A percentile compares a stretch with the other conserved stretches of the same genome.
phyloP scores from a whole-genome alignment of 2,888 invertebrate genomes.

The Acronicta alni region DNA sequence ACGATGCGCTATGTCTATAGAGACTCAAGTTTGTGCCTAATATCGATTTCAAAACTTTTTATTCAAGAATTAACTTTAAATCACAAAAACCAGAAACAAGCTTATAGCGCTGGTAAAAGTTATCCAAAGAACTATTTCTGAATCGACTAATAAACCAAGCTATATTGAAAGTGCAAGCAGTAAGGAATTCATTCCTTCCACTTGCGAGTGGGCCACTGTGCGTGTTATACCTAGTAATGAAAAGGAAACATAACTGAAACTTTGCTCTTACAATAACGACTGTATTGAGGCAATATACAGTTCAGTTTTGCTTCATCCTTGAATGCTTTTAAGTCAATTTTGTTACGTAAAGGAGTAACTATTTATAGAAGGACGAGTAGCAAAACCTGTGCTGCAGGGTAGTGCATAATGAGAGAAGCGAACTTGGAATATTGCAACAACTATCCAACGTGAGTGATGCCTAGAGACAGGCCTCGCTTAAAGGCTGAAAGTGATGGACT shows the following conservation, averaged over 20 bases:
- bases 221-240: constrained; percentile 38
- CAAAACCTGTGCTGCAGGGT: constrained; percentile 83
- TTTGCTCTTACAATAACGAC: constrained; percentile 43
- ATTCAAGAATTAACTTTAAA: too few species aligned
- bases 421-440: constrained; percentile 74
- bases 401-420: constrained; percentile 76
- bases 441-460: constrained; percentile 65
- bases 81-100: too few species aligned
- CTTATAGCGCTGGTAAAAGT: constrained; percentile 40
- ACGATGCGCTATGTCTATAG: too few species aligned
- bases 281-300: constrained; percentile 47
- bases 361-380: constrained; percentile 84
- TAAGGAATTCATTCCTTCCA: constrained; percentile 80
- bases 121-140: constrained; percentile 68
- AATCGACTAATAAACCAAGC: constrained; percentile 71
- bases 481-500: constrained; percentile 8
- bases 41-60: too few species aligned
- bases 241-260: constrained; percentile 45
- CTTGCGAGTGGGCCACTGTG: constrained; percentile 82
- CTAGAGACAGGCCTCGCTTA: constrained; percentile 41
- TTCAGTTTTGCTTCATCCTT: constrained; percentile 46
- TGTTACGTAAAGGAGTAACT: constrained; percentile 60
- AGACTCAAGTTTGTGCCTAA: too few species aligned
- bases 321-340: constrained; percentile 51
- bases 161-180: constrained; percentile 85